These are phyloP conservation scores for Lepus americanus DNA, from an alignment of 2,113 vertebrate species.

Conservation along the genomic window DNA sequence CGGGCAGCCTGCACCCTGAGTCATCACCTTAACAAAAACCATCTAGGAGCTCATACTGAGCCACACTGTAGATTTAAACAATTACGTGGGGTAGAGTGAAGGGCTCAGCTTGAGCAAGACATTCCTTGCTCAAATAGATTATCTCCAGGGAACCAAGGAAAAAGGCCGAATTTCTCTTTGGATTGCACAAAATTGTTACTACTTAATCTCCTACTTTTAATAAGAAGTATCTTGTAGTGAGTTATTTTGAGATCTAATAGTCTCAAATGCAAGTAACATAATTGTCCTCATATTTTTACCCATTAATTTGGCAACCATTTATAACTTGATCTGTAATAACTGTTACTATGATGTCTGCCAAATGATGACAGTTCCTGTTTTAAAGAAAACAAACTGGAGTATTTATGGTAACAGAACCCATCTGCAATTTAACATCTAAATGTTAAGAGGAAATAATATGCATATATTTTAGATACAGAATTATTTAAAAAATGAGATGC, in stretches of 20 bases:
- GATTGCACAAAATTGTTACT: not conserved
- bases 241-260: not conserved
- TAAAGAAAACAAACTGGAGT: not conserved
- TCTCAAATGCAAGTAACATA: not conserved
- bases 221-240: not conserved
- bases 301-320: not conserved
- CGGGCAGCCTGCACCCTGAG: not conserved
- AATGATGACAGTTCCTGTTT: not conserved
- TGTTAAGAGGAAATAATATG: not conserved
- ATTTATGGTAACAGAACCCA: not conserved
- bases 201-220: not conserved
- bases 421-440: slow-evolving; percentile 4
- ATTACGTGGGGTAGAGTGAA: not conserved
- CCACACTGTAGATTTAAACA: not conserved
- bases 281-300: not conserved
- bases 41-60: not conserved
- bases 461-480: not conserved
- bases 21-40: not conserved
- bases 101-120: not conserved
- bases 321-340: slow-evolving; percentile 4
- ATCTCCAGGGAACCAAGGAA: not conserved
- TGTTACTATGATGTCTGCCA: not conserved
- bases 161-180: not conserved
- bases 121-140: not conserved
- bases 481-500: not conserved